phyloP scores from a whole-genome alignment of 1,140 invertebrate species.

The Callitettix versicolor region DNA sequence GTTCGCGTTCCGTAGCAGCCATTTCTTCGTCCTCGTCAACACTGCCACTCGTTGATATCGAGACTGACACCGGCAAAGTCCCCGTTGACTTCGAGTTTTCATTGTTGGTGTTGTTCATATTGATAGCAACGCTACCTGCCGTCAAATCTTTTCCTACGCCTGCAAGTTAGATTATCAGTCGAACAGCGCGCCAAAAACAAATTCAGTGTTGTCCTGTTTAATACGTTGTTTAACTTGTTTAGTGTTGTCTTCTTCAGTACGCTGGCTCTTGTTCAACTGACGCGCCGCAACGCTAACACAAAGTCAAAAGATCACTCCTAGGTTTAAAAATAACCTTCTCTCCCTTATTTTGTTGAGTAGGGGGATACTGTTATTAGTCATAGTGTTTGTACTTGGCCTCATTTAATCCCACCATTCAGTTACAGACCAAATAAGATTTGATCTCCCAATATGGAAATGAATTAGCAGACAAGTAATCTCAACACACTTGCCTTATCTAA shows the following conservation, averaged over 20 bases:
- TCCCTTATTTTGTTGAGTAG: constrained; percentile 8
- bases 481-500: no score
- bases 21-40: constrained; percentile 47
- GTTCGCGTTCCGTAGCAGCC: constrained; percentile 67
- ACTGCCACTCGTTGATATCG: constrained; percentile 7
- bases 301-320: constrained; percentile 9
- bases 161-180: background rate
- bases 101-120: constrained; percentile 7
- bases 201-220: background rate
- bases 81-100: constrained; percentile 2
- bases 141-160: background rate
- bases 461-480: background rate
- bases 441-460: constrained; percentile 1
- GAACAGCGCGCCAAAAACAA: background rate
- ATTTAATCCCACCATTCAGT: background rate
- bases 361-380: constrained; percentile 14
- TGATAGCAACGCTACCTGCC: constrained; percentile 6
- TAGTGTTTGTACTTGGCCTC: constrained; percentile 8
- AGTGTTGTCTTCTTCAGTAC: background rate
- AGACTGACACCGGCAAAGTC: constrained; percentile 3
- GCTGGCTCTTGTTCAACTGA: background rate
- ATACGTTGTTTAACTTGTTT: background rate
- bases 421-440: background rate
- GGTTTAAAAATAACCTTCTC: constrained; percentile 11
- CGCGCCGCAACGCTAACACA: background rate